Percentiles rank a stretch among this genome's conserved stretches.
Conservation (phyloP, 2,797 vertebrate genomes). For the Limosa lapponica region DNA sequence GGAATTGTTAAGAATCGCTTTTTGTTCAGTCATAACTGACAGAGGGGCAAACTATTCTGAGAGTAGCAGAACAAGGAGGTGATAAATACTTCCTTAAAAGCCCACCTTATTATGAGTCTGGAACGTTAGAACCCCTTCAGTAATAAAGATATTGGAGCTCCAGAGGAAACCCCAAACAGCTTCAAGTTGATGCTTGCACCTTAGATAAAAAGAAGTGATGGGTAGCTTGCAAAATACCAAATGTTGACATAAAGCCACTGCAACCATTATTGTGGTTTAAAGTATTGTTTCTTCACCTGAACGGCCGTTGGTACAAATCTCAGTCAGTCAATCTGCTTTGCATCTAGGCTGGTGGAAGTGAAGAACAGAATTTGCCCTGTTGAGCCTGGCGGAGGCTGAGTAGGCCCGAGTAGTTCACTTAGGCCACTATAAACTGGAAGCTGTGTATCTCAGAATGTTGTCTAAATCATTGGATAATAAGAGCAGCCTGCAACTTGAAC, state of each 20-base stretch:
- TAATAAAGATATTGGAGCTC: not conserved
- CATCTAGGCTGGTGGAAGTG: not conserved
- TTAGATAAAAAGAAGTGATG: not conserved
- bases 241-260: not conserved
- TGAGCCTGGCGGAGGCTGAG: not conserved
- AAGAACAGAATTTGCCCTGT: not conserved
- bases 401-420: not conserved
- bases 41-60: not conserved
- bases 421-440: no score
- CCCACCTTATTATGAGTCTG: not conserved
- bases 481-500: not conserved
- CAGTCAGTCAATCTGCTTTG: not conserved
- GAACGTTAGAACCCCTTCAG: not conserved
- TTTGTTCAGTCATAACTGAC: not conserved
- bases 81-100: not conserved
- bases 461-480: not conserved
- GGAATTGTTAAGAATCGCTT: not conserved
- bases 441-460: not conserved
- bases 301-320: not conserved
- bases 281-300: not conserved
- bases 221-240: not conserved
- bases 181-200: not conserved
- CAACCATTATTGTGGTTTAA: not conserved
- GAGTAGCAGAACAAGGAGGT: not conserved
- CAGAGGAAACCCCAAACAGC: not conserved